Evolutionary conservation across 2,888 invertebrate genomes (phyloP).

Genomic region (Pachycephus smyrnensis): DNA sequence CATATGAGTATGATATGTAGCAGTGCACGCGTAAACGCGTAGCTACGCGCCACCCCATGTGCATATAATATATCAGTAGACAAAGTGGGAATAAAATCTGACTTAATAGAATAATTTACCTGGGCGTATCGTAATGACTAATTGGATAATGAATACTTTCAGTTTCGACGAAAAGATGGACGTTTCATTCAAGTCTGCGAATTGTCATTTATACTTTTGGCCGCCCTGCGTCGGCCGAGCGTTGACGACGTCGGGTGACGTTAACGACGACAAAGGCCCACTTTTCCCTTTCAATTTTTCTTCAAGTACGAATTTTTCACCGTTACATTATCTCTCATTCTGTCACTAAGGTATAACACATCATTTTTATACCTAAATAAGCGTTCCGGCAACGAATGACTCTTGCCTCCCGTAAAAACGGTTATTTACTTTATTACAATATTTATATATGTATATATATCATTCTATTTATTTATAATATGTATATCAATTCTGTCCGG

Average conservation of each 20-base stretch:
- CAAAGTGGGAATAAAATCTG: constrained; percentile 6
- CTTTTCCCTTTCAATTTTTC: not conserved
- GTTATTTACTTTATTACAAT: constrained; percentile 1
- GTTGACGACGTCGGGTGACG: not conserved
- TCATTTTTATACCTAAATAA: not conserved
- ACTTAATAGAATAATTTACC: constrained; percentile 6
- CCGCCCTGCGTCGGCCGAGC: not conserved
- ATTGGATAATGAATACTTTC: constrained; percentile 4
- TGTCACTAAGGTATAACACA: not conserved
- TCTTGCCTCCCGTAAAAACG: not conserved
- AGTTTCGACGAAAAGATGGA: not conserved
- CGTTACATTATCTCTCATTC: not conserved
- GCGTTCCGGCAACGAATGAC: not conserved
- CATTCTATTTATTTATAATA: not conserved
- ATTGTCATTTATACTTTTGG: not conserved
- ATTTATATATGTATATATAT: constrained; percentile 4
- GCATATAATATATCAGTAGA: constrained; percentile 9
- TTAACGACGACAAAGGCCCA: not conserved
- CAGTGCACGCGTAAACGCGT: not conserved
- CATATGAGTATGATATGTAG: constrained; percentile 8
- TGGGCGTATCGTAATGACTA: constrained; percentile 5
- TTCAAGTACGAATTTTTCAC: not conserved
- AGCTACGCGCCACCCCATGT: not conserved
- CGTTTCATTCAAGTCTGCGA: not conserved
- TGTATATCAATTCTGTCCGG: not conserved